A percentile compares a stretch with the other conserved stretches of the same genome.
These are phyloP conservation scores for Mythimna loreyi DNA, from an alignment of 2,888 invertebrate genomes.

Conservation along the genomic window DNA sequence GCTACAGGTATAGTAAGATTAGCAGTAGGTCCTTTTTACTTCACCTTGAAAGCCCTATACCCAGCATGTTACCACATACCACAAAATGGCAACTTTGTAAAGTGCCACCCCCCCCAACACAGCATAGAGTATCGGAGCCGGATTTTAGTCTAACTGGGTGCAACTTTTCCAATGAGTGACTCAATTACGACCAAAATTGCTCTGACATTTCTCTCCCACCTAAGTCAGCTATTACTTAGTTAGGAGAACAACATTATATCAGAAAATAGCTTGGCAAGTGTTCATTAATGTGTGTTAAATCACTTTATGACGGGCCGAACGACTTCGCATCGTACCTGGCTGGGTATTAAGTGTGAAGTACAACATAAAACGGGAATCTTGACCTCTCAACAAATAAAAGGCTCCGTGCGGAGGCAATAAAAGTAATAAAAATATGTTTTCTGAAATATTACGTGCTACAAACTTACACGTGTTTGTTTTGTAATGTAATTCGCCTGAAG, in stretches of 20 bases:
- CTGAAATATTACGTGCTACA: slow-evolving; percentile 24
- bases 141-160: no score
- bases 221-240: neutral
- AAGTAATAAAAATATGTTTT: slow-evolving; percentile 50
- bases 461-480: slow-evolving; percentile 1
- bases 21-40: no score
- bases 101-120: no score
- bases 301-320: slow-evolving; percentile 51
- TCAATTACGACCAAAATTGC: slow-evolving; percentile 1
- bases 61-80: no score
- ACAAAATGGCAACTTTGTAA: no score
- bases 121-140: no score
- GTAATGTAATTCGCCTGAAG: neutral
- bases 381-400: slow-evolving; percentile 54
- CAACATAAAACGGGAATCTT: slow-evolving; percentile 51
- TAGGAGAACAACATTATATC: slow-evolving; percentile 25
- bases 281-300: slow-evolving; percentile 56
- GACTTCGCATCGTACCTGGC: slow-evolving; percentile 49
- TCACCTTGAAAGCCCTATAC: no score
- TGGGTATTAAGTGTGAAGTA: slow-evolving; percentile 40
- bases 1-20: no score
- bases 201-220: neutral
- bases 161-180: no score
- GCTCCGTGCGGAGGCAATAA: slow-evolving; percentile 43
- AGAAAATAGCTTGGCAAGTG: slow-evolving; percentile 48